A percentile compares a stretch with the other conserved stretches of the same genome.
These are phyloP conservation scores for Apis dorsata DNA, from an alignment of 1,140 invertebrate species.

Conservation along the genomic window DNA sequence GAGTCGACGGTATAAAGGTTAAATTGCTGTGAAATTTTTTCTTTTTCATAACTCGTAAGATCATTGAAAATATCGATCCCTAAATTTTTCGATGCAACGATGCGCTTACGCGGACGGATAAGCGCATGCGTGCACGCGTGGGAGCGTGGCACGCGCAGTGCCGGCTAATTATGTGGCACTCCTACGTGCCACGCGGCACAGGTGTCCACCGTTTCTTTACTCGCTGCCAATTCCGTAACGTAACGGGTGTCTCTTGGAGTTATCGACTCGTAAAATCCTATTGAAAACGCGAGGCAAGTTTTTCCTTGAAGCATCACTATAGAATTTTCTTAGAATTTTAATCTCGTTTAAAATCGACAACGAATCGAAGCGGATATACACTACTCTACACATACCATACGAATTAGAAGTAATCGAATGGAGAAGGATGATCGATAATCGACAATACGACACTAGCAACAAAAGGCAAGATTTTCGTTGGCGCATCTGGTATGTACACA, in stretches of 20 bases:
- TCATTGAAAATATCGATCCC: background rate
- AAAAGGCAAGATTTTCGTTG: background rate
- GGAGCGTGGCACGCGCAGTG: conserved; percentile 57
- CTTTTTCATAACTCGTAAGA: no score
- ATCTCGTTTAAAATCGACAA: background rate
- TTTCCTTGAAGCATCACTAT: no score
- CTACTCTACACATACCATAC: no score
- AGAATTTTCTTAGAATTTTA: background rate
- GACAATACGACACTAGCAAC: no score
- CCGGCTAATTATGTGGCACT: conserved; percentile 66
- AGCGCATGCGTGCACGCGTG: conserved; percentile 30
- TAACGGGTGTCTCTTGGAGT: conserved; percentile 55
- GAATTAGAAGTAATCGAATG: background rate
- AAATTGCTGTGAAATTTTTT: background rate
- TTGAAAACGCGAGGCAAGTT: background rate
- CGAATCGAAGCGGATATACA: no score
- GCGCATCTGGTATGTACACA: background rate
- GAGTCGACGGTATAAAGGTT: background rate
- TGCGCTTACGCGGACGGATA: background rate
- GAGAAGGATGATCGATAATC: background rate
- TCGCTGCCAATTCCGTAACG: conserved; percentile 61
- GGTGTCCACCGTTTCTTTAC: conserved; percentile 64
- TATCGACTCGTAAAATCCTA: conserved; percentile 7
- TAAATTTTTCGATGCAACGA: background rate
- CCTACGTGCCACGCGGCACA: conserved; percentile 64